Base-by-base conservation (phyloP, 2,888 invertebrate species). In the Scelioninae gen. 2 region DNA sequence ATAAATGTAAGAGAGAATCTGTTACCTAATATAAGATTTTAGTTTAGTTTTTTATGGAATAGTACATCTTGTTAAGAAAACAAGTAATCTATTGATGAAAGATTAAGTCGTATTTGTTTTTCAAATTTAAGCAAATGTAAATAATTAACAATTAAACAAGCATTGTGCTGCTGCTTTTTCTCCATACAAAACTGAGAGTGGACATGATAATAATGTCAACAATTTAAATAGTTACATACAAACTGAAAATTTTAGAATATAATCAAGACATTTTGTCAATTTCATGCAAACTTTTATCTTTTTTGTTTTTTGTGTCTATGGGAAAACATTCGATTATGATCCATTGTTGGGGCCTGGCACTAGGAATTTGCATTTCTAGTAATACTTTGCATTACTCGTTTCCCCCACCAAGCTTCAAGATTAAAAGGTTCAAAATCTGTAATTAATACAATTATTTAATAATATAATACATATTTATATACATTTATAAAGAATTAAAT, bases 401-500 rank as follows among this genome's bases (percentile, higher is more conserved):
- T 89, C 13, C 90, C 92, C 92, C 93, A 93, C 88, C 91, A 92
- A 80, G 92, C 92, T 80, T 93, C 93, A 73, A 94, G 87, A 86
- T 94, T 91, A 85, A 94, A 94, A 7, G 94, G 93, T 84, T 92
- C 90, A 84, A 94, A 94, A 87, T 93, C 92, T 82, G 89, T 33
- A 73, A 78, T 58, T 41, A 41, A 33, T 2, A 48, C 25, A 28
- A 55, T 15, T 18, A 28, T 13, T n/a, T n/a, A n/a, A n/a, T n/a
- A n/a, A n/a, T n/a, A n/a, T n/a, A n/a, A n/a, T n/a, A n/a, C n/a
- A n/a, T n/a, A n/a, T n/a, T n/a, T n/a, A n/a, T n/a, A n/a, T n/a
- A n/a, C n/a, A n/a, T n/a, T n/a, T n/a, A n/a, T n/a, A n/a, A n/a
- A n/a, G n/a, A n/a, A n/a, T n/a, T n/a, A n/a, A n/a, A n/a, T n/a